A percentile compares a stretch with the other conserved stretches of the same genome.
Evolutionary conservation across 2,113 vertebrate genomes (phyloP).

Genomic region (Elephantulus edwardii): DNA sequence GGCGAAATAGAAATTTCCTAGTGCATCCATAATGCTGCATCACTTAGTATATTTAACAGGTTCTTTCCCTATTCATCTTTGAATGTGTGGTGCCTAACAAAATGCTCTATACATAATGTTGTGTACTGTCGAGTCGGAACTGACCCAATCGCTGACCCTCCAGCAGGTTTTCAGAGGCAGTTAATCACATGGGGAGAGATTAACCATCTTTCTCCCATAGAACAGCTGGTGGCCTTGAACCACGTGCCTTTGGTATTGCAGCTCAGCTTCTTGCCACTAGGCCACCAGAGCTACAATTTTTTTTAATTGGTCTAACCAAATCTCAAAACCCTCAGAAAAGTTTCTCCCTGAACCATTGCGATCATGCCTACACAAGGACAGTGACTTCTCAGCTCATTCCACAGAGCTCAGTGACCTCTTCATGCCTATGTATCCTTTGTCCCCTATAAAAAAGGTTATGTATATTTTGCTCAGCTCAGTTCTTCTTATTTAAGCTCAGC

Average conservation of each 20-base stretch:
- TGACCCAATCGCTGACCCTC: too few species aligned
- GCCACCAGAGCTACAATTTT: background rate
- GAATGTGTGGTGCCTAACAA: background rate
- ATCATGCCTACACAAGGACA: background rate
- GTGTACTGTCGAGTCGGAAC: too few species aligned
- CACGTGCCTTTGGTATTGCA: too few species aligned
- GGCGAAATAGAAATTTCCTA: background rate
- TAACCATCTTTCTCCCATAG: too few species aligned
- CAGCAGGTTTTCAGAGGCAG: too few species aligned
- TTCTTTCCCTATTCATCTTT: background rate
- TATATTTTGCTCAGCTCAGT: background rate
- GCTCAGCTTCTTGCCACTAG: too few species aligned
- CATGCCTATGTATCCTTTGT: constrained; percentile 46
- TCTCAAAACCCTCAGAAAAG: background rate
- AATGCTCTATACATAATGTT: background rate
- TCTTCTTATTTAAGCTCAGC: constrained; percentile 44
- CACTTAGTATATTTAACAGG: background rate
- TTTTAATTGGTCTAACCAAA: too few species aligned
- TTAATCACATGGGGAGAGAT: too few species aligned
- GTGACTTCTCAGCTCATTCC: constrained; percentile 2
- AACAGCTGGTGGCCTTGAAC: too few species aligned
- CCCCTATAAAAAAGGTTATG: constrained; percentile 28
- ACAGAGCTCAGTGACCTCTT: constrained; percentile 18
- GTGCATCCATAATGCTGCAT: background rate
- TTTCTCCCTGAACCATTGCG: background rate